phyloP scores from a whole-genome alignment of 2,113 vertebrate species.

The Pavo muticus region DNA sequence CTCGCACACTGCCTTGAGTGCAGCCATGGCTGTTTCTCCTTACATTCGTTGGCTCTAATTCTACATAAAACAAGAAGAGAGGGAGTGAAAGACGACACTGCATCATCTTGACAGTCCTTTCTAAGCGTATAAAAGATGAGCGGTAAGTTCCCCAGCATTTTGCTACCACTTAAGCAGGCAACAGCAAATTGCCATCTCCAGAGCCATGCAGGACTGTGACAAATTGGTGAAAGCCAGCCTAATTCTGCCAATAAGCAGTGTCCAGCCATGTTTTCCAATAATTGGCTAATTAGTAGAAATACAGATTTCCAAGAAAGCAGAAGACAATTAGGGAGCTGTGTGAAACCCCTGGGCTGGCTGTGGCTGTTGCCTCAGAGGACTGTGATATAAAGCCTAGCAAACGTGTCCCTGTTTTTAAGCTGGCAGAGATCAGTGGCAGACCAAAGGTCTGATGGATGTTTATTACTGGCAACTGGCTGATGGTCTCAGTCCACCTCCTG shows the following conservation, averaged over 20 bases:
- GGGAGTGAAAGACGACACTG: slow-evolving; percentile 8
- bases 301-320: background rate
- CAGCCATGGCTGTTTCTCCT: background rate
- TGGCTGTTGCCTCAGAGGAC: background rate
- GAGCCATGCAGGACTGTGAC: background rate
- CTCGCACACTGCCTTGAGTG: slow-evolving; percentile 27
- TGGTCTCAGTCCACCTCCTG: background rate
- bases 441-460: background rate
- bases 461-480: background rate
- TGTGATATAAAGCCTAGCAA: background rate
- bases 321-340: background rate
- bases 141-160: background rate
- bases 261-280: background rate
- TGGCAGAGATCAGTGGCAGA: background rate
- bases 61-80: slow-evolving; percentile 30
- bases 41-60: background rate
- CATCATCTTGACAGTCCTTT: slow-evolving; percentile 34
- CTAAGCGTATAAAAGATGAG: background rate
- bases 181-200: slow-evolving; percentile 5
- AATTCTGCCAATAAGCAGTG: background rate
- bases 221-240: background rate
- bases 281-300: slow-evolving; percentile 33
- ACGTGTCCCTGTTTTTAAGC: background rate
- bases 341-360: background rate
- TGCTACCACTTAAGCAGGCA: background rate